Base-by-base conservation (phyloP, 2,113 vertebrate species). In the Cariama cristata region DNA sequence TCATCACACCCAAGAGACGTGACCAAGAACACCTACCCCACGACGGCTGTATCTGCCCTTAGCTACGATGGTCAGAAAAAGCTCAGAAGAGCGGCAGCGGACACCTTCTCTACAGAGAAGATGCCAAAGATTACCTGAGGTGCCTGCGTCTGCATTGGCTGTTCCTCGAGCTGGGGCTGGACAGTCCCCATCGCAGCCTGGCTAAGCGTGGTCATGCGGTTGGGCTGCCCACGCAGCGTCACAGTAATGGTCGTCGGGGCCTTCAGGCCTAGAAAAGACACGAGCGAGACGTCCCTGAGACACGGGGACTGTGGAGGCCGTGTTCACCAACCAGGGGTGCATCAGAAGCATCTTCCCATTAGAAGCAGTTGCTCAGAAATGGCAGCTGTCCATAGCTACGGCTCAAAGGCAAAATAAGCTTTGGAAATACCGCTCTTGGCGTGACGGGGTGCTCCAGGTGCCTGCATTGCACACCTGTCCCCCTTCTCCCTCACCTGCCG, bases 181-280 rank as follows among this genome's bases (percentile, higher is more conserved):
- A 21, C 11, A 0, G 96, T 64, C 13, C 96, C 98, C 62, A 97
- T 97, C 3, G 96, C 97, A 9, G 98, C 94, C 73, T 98, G 99
- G 98, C 99, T 98, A 35, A 99, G 97, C 0, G 98, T 95, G 79
- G 98, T 98, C 80, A 98, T 92, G 20, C 99, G 98, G 97, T 97
- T 98, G 0, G 99, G 98, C 94, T 99, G 99, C 9, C 99, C 99
- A 66, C 99, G 98, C 62, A 99, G 98, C 0, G 99, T 99, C 98
- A 99, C 99, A 1, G 99, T 99, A 79, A 99, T 99, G 79, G 99
- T 99, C 5, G 99, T 99, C 1, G 99, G 99, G 23, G 98, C 99
- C 98, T 99, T 99, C 93, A 99, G 98, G 90, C 99, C 99, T 99
- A 96, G 82, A 91, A 87, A 42, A 64, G 17, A 77, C 6, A 1